Base-by-base conservation (phyloP, 1,140 invertebrate species). In the Pemphigus obesinymphae region DNA sequence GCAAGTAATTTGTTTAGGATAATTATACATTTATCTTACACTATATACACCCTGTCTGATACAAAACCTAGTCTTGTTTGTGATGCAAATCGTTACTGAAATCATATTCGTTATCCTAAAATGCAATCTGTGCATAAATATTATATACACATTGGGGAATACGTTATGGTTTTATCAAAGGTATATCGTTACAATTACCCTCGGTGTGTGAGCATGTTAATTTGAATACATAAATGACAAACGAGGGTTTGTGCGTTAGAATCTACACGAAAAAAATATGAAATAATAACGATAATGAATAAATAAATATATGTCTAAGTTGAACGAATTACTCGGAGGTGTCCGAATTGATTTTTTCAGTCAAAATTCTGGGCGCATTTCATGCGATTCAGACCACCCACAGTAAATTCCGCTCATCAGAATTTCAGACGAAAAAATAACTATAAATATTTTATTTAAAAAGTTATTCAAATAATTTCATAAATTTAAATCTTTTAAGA, bases 221-320 rank as follows among this genome's bases (percentile, higher is more conserved):
- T 78, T 78, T 78, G 75, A 78, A 78, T 78, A 61, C 37, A 78
- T 78, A 61, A 78, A 78, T 61, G 53, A 43, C 55, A 61, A 61
- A 78, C 23, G 37, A 78, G 23, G 48, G 23, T 29, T 2, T 48
- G 6, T 17, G 1, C 53, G 31, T 58, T 40, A 23, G 0, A 53
- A 37, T 37, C 20, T 66, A 63, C 23, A 23, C 26, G 61, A 37
- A 37, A 37, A 66, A 20, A 66, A 17, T 66, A n/a, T n/a, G 4
- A 34, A 66, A 34, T 34, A 66, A 37, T 20, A 34, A 34, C 20
- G 34, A 63, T 63, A 63, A 31, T n/a, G n/a, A 55, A 37, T 63
- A 63, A 37, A 34, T 34, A n/a, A 8, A 66, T n/a, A 66, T 17
- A 4, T n/a, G n/a, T n/a, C n/a, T 34, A 34, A 20, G 0, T 20